Percentiles rank a stretch among this genome's conserved stretches.
Evolutionary conservation across 2,113 vertebrate species (phyloP).

Genomic region (Sylvilagus bachmani): DNA sequence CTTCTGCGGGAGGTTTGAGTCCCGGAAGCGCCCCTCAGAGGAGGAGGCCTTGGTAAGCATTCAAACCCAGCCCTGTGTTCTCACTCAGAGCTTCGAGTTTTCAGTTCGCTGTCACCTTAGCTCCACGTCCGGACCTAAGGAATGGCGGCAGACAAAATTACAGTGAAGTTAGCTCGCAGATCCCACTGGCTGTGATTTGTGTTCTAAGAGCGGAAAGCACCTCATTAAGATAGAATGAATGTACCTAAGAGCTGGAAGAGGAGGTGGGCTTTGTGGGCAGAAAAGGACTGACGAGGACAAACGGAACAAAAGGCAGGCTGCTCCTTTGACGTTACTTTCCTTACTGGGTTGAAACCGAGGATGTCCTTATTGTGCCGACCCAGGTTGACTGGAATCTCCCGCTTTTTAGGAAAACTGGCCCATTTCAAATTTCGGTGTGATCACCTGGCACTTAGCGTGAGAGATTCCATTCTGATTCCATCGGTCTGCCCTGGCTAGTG

Average conservation of each 20-base stretch:
- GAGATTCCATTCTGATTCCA: background rate
- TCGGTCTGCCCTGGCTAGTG: background rate
- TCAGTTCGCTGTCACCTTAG: too few relatives aligned
- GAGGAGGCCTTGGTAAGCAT: rapidly evolving
- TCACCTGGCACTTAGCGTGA: background rate
- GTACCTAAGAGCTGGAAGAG: background rate
- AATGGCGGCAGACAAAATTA: background rate
- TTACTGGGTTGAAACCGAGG: background rate
- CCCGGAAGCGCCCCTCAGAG: background rate
- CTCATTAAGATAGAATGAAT: background rate
- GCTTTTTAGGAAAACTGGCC: background rate
- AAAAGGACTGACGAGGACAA: background rate
- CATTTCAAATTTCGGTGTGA: background rate
- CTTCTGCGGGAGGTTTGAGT: background rate
- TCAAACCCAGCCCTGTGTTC: background rate
- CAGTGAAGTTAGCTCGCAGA: background rate
- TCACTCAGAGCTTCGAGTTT: rapidly evolving
- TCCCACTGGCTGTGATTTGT: background rate
- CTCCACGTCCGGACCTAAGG: background rate
- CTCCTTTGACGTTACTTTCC: background rate
- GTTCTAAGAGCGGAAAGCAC: background rate
- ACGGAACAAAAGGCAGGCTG: background rate
- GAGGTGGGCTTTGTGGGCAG: background rate
- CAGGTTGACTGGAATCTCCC: background rate
- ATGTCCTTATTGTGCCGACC: background rate